Evolutionary conservation across 1,140 invertebrate genomes (phyloP), one percentile per base, ranked within the genome.

Genomic region (Hetaerina americana): DNA sequence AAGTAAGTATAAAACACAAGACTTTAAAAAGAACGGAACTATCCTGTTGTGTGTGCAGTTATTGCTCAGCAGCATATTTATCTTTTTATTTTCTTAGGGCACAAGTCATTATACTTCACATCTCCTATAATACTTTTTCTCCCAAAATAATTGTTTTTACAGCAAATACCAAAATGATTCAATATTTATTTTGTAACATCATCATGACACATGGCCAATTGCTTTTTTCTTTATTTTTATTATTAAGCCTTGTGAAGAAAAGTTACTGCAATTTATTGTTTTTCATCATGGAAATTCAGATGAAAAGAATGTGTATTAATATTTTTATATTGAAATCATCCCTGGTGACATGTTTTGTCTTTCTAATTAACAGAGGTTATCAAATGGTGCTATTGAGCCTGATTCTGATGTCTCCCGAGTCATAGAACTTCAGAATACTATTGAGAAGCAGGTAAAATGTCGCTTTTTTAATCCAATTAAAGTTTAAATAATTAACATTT

Each of bases 371-470:
- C 84, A 88, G 87, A 80, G 86, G 79, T 75, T 87, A 77, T 85
- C 84, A 73, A 86, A 86, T 80, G 87, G 88, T 75, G 84, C 83
- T 40, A 81, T 82, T 75, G 87, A 88, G 75, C 84, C 85, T 74
- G 86, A 88, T 74, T 84, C 85, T 5, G 85, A 86, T 71, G 85
- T 89, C 72, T 85, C 87, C 70, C 85, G 88, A 79, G 87, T 92
- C 73, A 85, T 89, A 77, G 93, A 96, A 81, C 87, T 95, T 75
- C 93, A 96, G 85, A 87, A 90, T 78, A 92, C 92, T 75, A 86
- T 96, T 77, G 93, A 96, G 79, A 95, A 96, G 82, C 94, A 96
- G 87, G 91, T 92, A 85, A 84, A 84, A 81, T 75, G 70, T 69
- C 67, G 22, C 68, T 68, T 49, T 57, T 57, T 57, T 24, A 73